Percentiles rank a stretch among this genome's conserved stretches.
Conservation (phyloP, 2,797 vertebrate species). For the Falco cherrug region DNA sequence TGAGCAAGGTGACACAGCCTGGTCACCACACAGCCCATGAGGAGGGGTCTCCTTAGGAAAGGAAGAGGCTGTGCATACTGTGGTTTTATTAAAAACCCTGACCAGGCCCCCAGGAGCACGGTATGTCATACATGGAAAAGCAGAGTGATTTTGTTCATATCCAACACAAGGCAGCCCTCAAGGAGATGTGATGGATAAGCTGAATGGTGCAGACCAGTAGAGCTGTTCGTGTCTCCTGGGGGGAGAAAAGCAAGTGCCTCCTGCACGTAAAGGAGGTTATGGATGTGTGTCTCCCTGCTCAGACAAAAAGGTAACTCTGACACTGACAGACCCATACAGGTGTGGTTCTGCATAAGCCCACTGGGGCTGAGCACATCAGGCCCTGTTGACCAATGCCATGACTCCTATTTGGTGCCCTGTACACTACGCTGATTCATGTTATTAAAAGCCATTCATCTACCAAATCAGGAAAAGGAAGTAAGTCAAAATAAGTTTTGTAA, state of each 20-base stretch:
- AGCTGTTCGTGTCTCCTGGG: background rate
- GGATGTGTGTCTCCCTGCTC: background rate
- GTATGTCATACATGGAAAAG: background rate
- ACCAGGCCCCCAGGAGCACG: background rate
- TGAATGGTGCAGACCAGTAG: constrained; percentile 32
- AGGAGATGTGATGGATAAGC: constrained; percentile 53
- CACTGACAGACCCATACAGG: background rate
- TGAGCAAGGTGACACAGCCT: background rate
- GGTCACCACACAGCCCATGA: background rate
- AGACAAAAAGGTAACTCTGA: background rate
- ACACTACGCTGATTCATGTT: accelerated
- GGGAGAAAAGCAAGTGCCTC: background rate
- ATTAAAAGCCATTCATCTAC: background rate
- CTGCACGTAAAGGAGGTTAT: constrained; percentile 26
- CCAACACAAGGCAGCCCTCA: constrained; percentile 10
- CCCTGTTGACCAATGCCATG: background rate
- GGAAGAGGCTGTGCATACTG: background rate
- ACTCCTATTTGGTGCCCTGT: background rate
- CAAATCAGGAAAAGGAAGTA: background rate
- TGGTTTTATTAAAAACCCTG: background rate
- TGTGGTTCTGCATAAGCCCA: background rate
- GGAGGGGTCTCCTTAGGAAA: background rate
- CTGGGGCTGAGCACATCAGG: background rate
- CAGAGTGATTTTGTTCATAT: background rate
- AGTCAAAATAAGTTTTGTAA: background rate